Base-by-base conservation (phyloP, 2,113 vertebrate genomes). In the Meleagris gallopavo region DNA sequence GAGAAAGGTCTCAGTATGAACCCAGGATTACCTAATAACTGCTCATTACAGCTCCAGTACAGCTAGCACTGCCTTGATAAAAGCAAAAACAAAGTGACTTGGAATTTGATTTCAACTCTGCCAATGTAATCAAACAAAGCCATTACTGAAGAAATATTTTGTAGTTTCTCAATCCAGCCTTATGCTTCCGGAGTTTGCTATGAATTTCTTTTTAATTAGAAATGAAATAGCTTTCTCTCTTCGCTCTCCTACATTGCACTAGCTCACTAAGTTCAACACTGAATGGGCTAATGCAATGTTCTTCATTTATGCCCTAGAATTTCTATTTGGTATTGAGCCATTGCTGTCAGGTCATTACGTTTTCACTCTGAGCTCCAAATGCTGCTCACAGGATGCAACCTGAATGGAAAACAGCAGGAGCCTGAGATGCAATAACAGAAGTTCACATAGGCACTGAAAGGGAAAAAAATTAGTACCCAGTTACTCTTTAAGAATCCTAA, bases 31-130 rank as follows among this genome's bases (percentile, higher is more conserved):
- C 67, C 52, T 65, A 62, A 66, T 76, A 90, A 45, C 25, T 89
- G 65, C 45, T 94, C n/a, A 45, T 83, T 90, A 70, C 61, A 86
- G 25, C 36, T 90, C 61, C 58, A 50, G 8, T 60, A 89, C 40
- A 92, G 60, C 79, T 72, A 80, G 86, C 46, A 73, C 74, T 70
- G 89, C 57, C 65, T 89, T 57, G 41, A 88, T 71, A 81, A 95
- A 83, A 71, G 30, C 79, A 88, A 67, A 85, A 75, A 73, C 27
- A 38, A 70, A 62, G 20, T 43, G 19, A 61, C 24, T 83, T 66
- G 82, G 38, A 77, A 89, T 75, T 67, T 83, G 4, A 29, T 81
- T 87, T 91, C 45, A 62, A 71, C 55, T n/a, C 40, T 78, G 32
- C 18, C 66, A 60, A 22, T 48, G 29, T 62, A 96, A 76, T 84